A percentile compares a stretch with the other conserved stretches of the same genome.
These are phyloP conservation scores for Oligia fasciuncula DNA, from an alignment of 2,888 invertebrate species.

Conservation along the genomic window DNA sequence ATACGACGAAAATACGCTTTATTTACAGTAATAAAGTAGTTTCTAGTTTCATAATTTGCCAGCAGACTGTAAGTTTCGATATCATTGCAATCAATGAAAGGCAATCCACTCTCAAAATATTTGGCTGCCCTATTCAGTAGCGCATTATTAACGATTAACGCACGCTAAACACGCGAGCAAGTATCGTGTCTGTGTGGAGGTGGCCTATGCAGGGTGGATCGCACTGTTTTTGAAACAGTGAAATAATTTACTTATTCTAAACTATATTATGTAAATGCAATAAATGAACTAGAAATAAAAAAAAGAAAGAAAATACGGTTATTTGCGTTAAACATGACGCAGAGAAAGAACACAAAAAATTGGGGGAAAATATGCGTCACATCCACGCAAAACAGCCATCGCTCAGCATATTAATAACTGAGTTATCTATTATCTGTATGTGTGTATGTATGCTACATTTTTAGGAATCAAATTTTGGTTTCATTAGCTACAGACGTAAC, in stretches of 20 bases:
- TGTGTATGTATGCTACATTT: not conserved
- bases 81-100: slow-evolving; percentile 35
- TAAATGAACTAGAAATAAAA: not conserved
- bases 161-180: slow-evolving; percentile 50
- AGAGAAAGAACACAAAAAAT: not conserved
- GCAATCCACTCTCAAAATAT: slow-evolving; percentile 36
- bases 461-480: not conserved
- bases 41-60: not conserved
- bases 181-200: slow-evolving; percentile 31
- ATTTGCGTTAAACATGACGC: not conserved
- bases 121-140: slow-evolving; percentile 17
- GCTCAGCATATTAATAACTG: too few species aligned
- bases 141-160: slow-evolving; percentile 53
- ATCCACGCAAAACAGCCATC: too few species aligned
- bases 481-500: not conserved
- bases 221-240: not conserved
- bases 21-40: not conserved
- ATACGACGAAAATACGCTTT: not conserved
- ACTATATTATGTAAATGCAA: not conserved
- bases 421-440: not conserved
- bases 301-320: not conserved
- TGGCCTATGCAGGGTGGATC: slow-evolving; percentile 16
- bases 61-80: not conserved
- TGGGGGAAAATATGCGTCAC: too few species aligned
- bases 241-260: not conserved